A percentile compares a stretch with the other conserved stretches of the same genome.
Conservation (phyloP, 2,113 vertebrate species). For the Brachypteracias leptosomus region DNA sequence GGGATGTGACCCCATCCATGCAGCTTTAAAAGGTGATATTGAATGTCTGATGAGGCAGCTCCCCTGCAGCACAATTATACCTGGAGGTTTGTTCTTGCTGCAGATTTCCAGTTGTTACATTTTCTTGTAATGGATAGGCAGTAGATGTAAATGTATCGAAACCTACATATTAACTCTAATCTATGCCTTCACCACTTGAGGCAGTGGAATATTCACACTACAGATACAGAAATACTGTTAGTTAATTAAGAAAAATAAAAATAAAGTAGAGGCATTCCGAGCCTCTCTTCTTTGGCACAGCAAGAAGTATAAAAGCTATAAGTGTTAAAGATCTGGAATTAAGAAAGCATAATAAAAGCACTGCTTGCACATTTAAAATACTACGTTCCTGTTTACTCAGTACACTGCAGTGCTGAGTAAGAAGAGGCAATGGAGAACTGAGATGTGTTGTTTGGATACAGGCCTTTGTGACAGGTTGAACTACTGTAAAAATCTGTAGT, state of each 20-base stretch:
- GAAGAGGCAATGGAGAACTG: not conserved
- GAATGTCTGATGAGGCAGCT: not conserved
- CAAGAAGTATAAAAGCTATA: constrained; percentile 24
- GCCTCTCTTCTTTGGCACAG: constrained; percentile 27
- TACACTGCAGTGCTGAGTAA: not conserved
- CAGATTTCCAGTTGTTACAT: constrained; percentile 18
- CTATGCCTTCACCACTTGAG: not conserved
- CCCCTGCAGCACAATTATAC: not conserved
- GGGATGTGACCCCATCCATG: not conserved
- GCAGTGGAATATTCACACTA: not conserved
- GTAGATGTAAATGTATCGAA: not conserved
- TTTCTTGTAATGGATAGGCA: not conserved
- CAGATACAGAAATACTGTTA: not conserved
- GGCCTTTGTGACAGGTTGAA: not conserved
- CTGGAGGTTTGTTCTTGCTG: not conserved
- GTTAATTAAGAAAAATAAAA: not conserved
- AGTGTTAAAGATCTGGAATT: not conserved
- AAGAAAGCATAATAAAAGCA: constrained; percentile 7
- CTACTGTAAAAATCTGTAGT: not conserved
- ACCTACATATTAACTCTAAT: not conserved
- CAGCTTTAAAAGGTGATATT: not conserved
- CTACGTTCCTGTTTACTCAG: not conserved
- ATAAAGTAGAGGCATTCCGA: not conserved
- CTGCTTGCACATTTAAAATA: not conserved
- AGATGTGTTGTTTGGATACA: not conserved